Base-by-base conservation (phyloP, 2,113 vertebrate species). In the Callospermophilus lateralis region DNA sequence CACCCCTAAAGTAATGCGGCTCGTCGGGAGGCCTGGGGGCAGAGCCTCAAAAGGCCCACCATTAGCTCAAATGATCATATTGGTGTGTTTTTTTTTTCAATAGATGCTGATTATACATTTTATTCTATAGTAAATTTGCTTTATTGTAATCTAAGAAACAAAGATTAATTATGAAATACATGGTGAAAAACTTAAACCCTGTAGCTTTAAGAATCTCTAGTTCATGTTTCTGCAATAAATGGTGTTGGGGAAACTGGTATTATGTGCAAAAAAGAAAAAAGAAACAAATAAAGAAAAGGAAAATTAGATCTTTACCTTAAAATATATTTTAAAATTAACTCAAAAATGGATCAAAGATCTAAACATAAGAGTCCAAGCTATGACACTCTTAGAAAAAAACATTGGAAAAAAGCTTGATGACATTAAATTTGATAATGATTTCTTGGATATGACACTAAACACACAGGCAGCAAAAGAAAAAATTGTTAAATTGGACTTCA, bases 371-470 rank as follows among this genome's bases (percentile, higher is more conserved):
- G 45, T 28, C 76, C 42, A 37, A 84, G 39, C 78, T 55, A 26
- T 83, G 48, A 91, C 34, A 87, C 37, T 77, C 37, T 76, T 80
- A 79, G 53, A 45, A 12, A 39, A 88, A 88, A 91, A 55, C 84
- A 73, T 1, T 39, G 34, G n/a, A 19, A 39, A 3, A 84, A 87
- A 67, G 12, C 32, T 48, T 88, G 3, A 63, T 24, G 8, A 63
- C 32, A 79, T 34, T 88, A 77, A 78, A 78, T 83, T 86, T 93
- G 77, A 42, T 48, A 88, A n/a, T 95, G 26, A 84, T 78, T 91
- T 89, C 76, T 93, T 89, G 9, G 22, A 26, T 76, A 70, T 24
- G 78, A 93, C 19, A 61, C 30, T 13, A 80, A 84, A 39, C 65
- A 19, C 78, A 88, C 0, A 70, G 39, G 15, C 48, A 96, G 88